A percentile compares a stretch with the other conserved stretches of the same genome.
These are phyloP conservation scores for Colinus virginianus DNA, from an alignment of 2,113 vertebrate genomes.

Conservation along the genomic window DNA sequence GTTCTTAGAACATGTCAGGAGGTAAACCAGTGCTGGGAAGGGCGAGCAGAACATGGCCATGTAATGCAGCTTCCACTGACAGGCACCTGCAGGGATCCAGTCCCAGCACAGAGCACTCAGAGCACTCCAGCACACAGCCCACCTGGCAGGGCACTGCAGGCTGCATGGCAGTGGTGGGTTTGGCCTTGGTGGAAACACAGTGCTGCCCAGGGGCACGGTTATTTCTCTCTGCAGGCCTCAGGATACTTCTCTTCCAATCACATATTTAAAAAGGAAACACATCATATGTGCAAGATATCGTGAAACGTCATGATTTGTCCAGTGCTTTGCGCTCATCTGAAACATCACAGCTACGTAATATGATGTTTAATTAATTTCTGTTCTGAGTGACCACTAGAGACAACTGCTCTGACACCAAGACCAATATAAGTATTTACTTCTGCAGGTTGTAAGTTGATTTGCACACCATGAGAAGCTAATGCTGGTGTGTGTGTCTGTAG, in stretches of 20 bases:
- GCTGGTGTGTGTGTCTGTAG: fast-evolving
- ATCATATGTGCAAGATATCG: not conserved
- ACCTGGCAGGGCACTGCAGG: fast-evolving
- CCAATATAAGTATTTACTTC: not conserved
- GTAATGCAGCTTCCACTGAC: not conserved
- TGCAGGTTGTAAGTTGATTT: not conserved
- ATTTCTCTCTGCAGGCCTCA: not conserved
- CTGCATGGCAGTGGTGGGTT: not conserved
- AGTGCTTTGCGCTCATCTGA: not conserved
- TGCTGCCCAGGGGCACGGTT: not conserved
- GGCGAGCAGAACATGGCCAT: not conserved
- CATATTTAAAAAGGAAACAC: not conserved
- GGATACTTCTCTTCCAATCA: not conserved
- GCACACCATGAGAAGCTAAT: not conserved
- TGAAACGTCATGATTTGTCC: not conserved
- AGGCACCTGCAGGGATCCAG: not conserved
- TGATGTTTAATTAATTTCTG: not conserved
- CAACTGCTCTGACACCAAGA: not conserved
- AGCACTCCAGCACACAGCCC: not conserved
- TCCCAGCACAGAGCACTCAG: not conserved
- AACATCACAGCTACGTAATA: not conserved
- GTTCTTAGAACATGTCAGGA: not conserved
- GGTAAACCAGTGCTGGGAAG: slow-evolving; percentile 7
- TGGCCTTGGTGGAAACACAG: not conserved
- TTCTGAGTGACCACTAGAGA: not conserved